phyloP scores from a whole-genome alignment of 2,888 invertebrate genomes.

The Callosobruchus maculatus region DNA sequence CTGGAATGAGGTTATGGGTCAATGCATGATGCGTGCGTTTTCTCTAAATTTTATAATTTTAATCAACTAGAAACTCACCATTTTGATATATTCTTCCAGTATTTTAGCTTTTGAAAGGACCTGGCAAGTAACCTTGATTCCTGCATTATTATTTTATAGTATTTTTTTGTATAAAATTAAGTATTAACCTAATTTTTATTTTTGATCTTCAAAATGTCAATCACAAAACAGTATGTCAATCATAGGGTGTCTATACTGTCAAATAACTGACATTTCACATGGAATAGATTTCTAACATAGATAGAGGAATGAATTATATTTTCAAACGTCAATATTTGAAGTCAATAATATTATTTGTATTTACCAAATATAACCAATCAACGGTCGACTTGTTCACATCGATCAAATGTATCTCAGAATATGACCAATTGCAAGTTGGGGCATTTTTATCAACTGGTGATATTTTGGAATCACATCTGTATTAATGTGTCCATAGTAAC shows the following conservation, averaged over 20 bases:
- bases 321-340: too few species aligned
- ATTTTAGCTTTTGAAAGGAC: slow-evolving; percentile 19
- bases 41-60: neutral
- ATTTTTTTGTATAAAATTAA: too few species aligned
- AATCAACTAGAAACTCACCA: slow-evolving; percentile 26
- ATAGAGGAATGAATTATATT: too few species aligned
- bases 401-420: neutral
- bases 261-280: neutral
- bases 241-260: too few species aligned
- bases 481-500: neutral
- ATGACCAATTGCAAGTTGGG: neutral
- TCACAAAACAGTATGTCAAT: too few species aligned
- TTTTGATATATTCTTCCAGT: slow-evolving; percentile 32
- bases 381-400: too few species aligned
- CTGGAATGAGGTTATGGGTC: slow-evolving; percentile 2
- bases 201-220: too few species aligned
- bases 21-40: slow-evolving; percentile 4
- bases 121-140: slow-evolving; percentile 16
- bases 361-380: too few species aligned
- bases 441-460: neutral
- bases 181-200: too few species aligned
- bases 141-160: slow-evolving; percentile 20
- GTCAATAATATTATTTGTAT: too few species aligned
- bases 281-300: neutral
- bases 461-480: neutral